Evolutionary conservation across 1,140 invertebrate genomes (phyloP).

Genomic region (Hycleus phaleratus): DNA sequence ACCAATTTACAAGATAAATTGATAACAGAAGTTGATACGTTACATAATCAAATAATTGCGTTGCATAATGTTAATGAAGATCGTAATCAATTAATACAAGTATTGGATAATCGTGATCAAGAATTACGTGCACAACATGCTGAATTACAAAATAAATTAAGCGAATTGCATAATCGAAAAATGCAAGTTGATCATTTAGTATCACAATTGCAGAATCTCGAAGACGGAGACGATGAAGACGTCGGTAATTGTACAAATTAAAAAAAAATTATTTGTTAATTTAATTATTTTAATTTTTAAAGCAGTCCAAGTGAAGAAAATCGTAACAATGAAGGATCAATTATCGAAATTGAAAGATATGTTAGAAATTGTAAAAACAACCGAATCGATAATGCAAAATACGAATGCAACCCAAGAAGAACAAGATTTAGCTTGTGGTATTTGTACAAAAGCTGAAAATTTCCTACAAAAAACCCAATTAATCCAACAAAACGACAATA

Average conservation of each 20-base stretch:
- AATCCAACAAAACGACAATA: slow-evolving; percentile 12
- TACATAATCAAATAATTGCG: slow-evolving; percentile 33
- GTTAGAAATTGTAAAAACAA: slow-evolving; percentile 37
- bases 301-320: slow-evolving; percentile 35
- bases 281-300: slow-evolving; percentile 1
- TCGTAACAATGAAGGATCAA: slow-evolving; percentile 39
- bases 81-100: slow-evolving; percentile 32
- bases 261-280: no score
- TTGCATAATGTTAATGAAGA: slow-evolving; percentile 34
- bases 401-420: slow-evolving; percentile 22
- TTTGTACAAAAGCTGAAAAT: slow-evolving; percentile 34
- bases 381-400: slow-evolving; percentile 25
- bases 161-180: slow-evolving; percentile 40
- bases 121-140: slow-evolving; percentile 36
- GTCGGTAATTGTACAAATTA: slow-evolving; percentile 20
- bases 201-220: slow-evolving; percentile 34
- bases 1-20: slow-evolving; percentile 21
- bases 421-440: slow-evolving; percentile 25
- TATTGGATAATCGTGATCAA: slow-evolving; percentile 37
- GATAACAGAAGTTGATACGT: slow-evolving; percentile 25
- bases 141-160: slow-evolving; percentile 37
- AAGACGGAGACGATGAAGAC: slow-evolving; percentile 32
- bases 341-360: slow-evolving; percentile 37
- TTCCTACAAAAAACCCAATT: slow-evolving; percentile 30
- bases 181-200: slow-evolving; percentile 39